phyloP scores from a whole-genome alignment of 2,797 vertebrate species.

The Oceanodroma leucorhoa region DNA sequence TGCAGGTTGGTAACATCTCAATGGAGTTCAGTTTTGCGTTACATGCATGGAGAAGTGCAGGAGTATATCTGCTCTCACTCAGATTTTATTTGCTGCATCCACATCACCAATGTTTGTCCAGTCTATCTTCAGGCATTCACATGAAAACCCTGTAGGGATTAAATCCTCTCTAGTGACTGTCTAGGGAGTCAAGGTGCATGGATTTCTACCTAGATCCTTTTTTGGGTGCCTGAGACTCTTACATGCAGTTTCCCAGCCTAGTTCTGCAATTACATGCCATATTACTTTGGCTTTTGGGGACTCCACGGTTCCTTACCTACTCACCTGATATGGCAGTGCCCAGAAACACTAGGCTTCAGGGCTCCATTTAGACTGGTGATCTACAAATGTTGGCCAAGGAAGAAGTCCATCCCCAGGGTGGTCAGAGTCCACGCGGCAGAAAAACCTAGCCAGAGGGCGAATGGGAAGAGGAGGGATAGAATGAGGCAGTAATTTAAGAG shows the following conservation, averaged over 20 bases:
- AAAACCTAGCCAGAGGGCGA: not conserved
- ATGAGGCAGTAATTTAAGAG: not conserved
- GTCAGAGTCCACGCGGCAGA: not conserved
- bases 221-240: not conserved
- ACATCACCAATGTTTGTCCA: not conserved
- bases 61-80: not conserved
- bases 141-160: not conserved
- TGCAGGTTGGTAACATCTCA: not conserved
- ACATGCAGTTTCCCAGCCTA: not conserved
- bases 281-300: not conserved
- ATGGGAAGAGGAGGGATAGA: not conserved
- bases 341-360: not conserved
- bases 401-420: not conserved
- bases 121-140: not conserved
- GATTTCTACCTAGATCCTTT: not conserved
- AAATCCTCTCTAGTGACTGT: not conserved
- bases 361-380: not conserved
- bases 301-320: not conserved
- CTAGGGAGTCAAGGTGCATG: not conserved
- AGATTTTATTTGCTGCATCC: not conserved
- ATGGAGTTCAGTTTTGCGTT: constrained; percentile 7
- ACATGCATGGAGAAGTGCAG: not conserved
- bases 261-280: not conserved
- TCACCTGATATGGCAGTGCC: not conserved
- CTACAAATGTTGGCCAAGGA: not conserved